Conservation (phyloP, 2,113 vertebrate species). For the Chlorodrepanis virens region DNA sequence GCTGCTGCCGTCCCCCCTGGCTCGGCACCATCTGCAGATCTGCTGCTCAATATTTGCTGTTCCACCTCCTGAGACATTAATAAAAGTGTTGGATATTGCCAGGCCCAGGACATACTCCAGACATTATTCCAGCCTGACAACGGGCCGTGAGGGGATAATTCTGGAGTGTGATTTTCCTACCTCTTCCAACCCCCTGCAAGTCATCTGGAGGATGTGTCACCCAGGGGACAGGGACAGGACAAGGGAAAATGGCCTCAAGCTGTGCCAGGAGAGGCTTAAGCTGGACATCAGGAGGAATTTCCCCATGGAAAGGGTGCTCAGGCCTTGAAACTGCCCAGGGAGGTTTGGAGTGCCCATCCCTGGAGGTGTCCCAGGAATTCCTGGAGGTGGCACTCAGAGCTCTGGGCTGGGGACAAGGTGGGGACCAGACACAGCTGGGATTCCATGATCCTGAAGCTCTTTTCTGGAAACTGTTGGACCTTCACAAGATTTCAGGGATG, state of each 20-base stretch:
- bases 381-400: not conserved
- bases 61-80: not conserved
- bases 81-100: not conserved
- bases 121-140: not conserved
- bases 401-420: not conserved
- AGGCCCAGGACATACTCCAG: not conserved
- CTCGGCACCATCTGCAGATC: conserved; percentile 25
- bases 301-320: fast-evolving
- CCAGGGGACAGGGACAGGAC: not conserved
- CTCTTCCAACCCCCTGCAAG: not conserved
- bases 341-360: not conserved
- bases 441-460: fast-evolving
- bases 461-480: not conserved
- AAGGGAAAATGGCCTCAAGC: not conserved
- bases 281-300: not conserved
- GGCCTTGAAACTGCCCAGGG: not conserved
- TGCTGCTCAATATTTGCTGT: not conserved
- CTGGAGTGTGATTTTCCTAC: not conserved
- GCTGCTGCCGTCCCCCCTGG: not conserved
- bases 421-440: not conserved
- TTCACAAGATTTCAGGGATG: not conserved
- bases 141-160: not conserved
- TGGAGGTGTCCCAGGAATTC: not conserved
- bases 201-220: not conserved
- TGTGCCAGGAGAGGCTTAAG: not conserved